A percentile compares a stretch with the other conserved stretches of the same genome.
Conservation (phyloP, 2,113 vertebrate genomes). For the Silurus asotus region DNA sequence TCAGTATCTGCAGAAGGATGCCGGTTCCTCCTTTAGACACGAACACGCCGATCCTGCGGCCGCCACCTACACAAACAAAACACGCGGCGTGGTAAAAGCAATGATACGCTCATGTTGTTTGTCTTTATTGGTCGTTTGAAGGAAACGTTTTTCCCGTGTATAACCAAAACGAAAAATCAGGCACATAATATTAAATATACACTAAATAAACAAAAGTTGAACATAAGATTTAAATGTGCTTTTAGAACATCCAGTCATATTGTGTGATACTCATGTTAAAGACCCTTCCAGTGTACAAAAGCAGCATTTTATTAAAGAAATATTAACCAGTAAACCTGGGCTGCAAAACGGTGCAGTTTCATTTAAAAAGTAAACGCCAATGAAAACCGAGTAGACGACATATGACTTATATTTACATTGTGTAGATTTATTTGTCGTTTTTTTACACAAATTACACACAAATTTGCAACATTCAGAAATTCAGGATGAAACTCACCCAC, state of each 20-base stretch:
- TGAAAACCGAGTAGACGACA: not conserved
- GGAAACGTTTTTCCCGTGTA: too few relatives aligned
- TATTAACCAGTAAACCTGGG: not conserved
- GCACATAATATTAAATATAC: too few relatives aligned
- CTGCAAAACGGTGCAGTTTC: not conserved
- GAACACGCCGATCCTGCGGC: conserved; percentile 82
- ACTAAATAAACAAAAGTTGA: too few relatives aligned
- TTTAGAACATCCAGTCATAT: too few relatives aligned
- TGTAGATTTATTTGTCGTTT: not conserved
- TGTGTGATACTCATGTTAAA: not conserved
- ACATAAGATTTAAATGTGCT: too few relatives aligned
- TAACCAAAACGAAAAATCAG: too few relatives aligned
- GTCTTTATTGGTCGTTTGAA: too few relatives aligned
- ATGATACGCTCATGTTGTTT: not conserved
- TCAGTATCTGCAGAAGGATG: conserved; percentile 85
- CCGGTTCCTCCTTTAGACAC: conserved; percentile 91
- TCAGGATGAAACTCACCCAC: conserved; percentile 77
- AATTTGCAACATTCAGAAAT: not conserved
- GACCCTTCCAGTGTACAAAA: not conserved
- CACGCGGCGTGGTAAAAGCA: not conserved
- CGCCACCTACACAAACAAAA: conserved; percentile 73
- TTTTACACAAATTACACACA: not conserved
- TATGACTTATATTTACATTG: not conserved
- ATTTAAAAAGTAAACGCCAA: not conserved
- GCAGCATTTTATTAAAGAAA: too few relatives aligned